Evolutionary conservation across 1,140 invertebrate species (phyloP), one percentile per base, ranked within the genome.

Genomic region (Anadara kagoshimensis): DNA sequence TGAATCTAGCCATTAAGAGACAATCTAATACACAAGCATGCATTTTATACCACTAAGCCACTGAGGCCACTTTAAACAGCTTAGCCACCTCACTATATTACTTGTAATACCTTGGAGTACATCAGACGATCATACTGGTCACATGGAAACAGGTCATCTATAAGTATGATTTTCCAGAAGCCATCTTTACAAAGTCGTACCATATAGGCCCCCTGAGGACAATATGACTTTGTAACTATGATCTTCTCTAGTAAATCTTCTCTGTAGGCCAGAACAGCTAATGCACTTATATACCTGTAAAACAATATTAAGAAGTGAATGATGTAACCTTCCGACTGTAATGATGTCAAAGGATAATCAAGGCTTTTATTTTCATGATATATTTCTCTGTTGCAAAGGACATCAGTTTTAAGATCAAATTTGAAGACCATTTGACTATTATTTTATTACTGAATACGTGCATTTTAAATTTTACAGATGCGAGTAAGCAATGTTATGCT

Each of bases 121-220:
- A 98, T 94, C 10, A 98, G 90, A 84, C 96, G 93, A 0, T 95
- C 94, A 78, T 94, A 92, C 89, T 94, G 94, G 91, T 98, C 95
- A 91, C 97, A 98, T 1, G 98, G 98, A 79, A 99, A 91, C 69
- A 98, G 91, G 90, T 99, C 98, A 88, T 99, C 98, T 1, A 99
- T 94, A 2, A 98, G 91, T 36, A 99, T 95, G 0, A 95, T 97
- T 5, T 94, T 95, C 97, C 97, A 99, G 78, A 94, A 92, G 14
- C 98, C 98, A 89, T 99, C 97, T 90, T 98, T 98, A 89, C 97
- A 99, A 14, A 88, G 77, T 45, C 89, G 76, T 20, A 91, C 86
- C 63, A 90, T 95, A 89, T 99, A 99, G 14, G 96, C 96, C n/a
- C 98, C 98, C 87, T 97, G 93, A 2, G 91, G 91, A 85, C 94